Base-by-base conservation (phyloP, 1,140 invertebrate species). In the Lasioglossum baleicum region DNA sequence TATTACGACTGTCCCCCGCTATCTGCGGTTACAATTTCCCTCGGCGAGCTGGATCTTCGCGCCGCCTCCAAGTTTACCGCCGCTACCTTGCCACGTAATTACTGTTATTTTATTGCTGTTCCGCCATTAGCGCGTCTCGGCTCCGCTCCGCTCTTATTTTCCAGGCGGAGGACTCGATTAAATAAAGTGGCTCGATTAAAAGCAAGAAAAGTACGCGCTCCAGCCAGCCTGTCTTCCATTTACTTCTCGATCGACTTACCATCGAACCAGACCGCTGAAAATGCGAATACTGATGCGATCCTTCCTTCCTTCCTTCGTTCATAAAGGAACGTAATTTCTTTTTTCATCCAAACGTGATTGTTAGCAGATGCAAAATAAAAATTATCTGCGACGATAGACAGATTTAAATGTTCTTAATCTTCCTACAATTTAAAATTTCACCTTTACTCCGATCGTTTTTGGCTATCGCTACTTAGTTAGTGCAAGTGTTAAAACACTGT, bases 21-120 rank as follows among this genome's bases (percentile, higher is more conserved):
- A 74, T 74, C 72, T 68, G 78, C 64, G 78, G 78, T 75, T 75
- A 73, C 76, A 79, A 79, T 79, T 79, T 79, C 75, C 68, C n/a
- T 35, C 58, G 20, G 11, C 15, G 35, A 70, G 7, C 61, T 56
- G 70, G n/a, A 65, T 79, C 70, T 73, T 73, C 35, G 35, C 48
- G 35, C 17, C 48, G 22, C 35, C 60, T 42, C 15, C 13, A 72
- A 78, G 56, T 78, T 78, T 44, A 64, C 48, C 42, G 58, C 7
- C 75, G 15, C n/a, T 61, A 42, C 35, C 58, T 71, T 64, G 51
- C 75, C 69, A 26, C 26, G 56, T 70, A 77, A 77, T 70, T 71
- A 42, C 58, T 42, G 35, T 63, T 77, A 64, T 79, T 79, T 73
- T 44, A 72, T 79, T 44, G 53, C 40, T 2, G 35, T 3, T 11